These are phyloP conservation scores for Strix uralensis DNA, from an alignment of 2,113 vertebrate species.

Conservation along the genomic window DNA sequence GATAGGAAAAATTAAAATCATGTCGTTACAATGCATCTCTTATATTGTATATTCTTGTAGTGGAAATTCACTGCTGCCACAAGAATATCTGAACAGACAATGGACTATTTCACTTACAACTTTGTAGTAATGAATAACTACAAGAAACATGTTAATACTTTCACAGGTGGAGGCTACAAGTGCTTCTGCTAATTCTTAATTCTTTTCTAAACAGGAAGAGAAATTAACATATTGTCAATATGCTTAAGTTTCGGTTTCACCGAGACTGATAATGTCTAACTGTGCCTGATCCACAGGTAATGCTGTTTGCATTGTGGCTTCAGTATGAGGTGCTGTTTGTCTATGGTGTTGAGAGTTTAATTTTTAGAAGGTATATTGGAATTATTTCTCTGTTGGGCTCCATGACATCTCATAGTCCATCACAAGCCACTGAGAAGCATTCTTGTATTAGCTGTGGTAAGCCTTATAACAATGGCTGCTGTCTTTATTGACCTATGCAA, in stretches of 20 bases:
- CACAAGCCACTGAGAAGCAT: neutral
- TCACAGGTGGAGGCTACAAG: neutral
- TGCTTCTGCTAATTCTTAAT: neutral
- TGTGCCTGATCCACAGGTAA: neutral
- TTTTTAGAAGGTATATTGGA: neutral
- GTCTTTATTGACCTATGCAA: neutral
- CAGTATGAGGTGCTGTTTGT: neutral
- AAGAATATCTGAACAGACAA: neutral
- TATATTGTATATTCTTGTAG: neutral
- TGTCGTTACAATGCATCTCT: neutral
- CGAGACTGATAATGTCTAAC: neutral
- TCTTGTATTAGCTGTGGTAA: neutral
- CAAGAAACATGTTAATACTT: neutral
- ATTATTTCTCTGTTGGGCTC: neutral
- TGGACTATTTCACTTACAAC: neutral
- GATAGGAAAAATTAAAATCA: neutral
- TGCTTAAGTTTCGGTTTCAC: neutral
- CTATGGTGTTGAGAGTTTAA: neutral
- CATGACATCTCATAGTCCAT: neutral
- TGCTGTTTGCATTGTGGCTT: neutral
- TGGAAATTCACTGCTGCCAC: neutral
- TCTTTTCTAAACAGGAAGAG: neutral
- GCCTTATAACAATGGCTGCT: neutral
- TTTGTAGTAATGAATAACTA: neutral
- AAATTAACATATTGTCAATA: neutral